A percentile compares a stretch with the other conserved stretches of the same genome.
Conservation (phyloP, 2,113 vertebrate genomes). For the Chinchilla lanigera region DNA sequence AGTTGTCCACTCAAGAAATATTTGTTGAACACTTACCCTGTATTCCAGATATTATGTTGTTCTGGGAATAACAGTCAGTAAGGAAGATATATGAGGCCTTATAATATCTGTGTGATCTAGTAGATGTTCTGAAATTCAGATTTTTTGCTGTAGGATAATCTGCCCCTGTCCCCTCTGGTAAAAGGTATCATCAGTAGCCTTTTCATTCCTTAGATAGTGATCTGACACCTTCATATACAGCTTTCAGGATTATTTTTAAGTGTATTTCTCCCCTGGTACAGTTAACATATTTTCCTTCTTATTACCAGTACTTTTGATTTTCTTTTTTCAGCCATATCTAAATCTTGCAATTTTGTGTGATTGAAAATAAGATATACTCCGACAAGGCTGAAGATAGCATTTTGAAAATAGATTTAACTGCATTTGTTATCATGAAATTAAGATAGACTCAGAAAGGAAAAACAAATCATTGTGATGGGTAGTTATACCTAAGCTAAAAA, state of each 20-base stretch:
- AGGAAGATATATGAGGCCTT: background rate
- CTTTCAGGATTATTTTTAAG: background rate
- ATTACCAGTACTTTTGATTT: background rate
- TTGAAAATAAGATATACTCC: background rate
- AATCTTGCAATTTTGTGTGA: slow-evolving; percentile 23
- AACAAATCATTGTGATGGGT: background rate
- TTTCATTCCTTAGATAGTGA: background rate
- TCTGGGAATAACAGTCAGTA: background rate
- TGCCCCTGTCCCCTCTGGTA: background rate
- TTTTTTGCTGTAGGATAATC: background rate
- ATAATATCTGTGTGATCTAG: background rate
- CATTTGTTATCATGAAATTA: slow-evolving; percentile 9
- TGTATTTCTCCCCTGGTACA: background rate
- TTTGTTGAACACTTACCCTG: background rate
- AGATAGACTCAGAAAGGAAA: background rate
- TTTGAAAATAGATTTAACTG: background rate
- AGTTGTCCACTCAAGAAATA: background rate
- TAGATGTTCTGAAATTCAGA: slow-evolving; percentile 28
- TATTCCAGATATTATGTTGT: background rate
- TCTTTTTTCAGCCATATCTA: background rate
- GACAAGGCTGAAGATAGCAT: background rate
- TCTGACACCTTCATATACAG: background rate
- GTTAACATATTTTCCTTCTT: background rate
- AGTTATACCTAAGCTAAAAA: slow-evolving; percentile 26
- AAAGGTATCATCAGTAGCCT: background rate